Percentiles rank a stretch among this genome's conserved stretches.
These are phyloP conservation scores for Megalonaias nervosa DNA, from an alignment of 1,140 invertebrate species.

Conservation along the genomic window DNA sequence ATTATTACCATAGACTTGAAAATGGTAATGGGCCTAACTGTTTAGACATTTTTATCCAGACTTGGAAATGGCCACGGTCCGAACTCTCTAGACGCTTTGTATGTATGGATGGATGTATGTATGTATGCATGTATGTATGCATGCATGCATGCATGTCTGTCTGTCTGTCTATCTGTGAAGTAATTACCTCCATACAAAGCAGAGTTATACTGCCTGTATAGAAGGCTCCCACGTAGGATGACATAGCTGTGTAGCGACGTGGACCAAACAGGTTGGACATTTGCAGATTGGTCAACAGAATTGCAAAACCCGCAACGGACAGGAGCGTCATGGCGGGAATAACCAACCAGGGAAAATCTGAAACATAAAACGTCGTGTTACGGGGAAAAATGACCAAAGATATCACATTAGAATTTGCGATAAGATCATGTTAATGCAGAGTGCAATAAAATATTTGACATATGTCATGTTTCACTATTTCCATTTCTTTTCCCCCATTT, in stretches of 20 bases:
- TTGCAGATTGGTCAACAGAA: slow-evolving; percentile 64
- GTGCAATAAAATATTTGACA: background rate
- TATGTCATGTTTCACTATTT: background rate
- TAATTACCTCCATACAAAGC: slow-evolving; percentile 59
- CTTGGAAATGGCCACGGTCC: too few species aligned
- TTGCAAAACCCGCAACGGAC: slow-evolving; percentile 49
- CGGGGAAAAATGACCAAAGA: background rate
- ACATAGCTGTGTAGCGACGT: slow-evolving; percentile 54
- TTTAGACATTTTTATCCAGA: too few species aligned
- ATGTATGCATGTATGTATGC: too few species aligned
- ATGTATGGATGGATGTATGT: too few species aligned
- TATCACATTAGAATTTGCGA: background rate
- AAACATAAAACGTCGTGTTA: background rate
- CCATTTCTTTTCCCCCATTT: background rate
- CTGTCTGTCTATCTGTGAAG: too few species aligned
- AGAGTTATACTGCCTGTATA: slow-evolving; percentile 59
- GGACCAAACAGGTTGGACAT: slow-evolving; percentile 58
- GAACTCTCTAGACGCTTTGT: too few species aligned
- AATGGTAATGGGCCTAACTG: too few species aligned
- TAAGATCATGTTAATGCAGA: background rate
- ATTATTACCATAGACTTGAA: too few species aligned
- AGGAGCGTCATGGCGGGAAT: slow-evolving; percentile 56
- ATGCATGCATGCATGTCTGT: too few species aligned
- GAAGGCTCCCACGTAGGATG: slow-evolving; percentile 53
- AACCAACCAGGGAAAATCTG: slow-evolving; percentile 59